phyloP scores from a whole-genome alignment of 2,113 vertebrate species.

The Neodon shergylaensis region DNA sequence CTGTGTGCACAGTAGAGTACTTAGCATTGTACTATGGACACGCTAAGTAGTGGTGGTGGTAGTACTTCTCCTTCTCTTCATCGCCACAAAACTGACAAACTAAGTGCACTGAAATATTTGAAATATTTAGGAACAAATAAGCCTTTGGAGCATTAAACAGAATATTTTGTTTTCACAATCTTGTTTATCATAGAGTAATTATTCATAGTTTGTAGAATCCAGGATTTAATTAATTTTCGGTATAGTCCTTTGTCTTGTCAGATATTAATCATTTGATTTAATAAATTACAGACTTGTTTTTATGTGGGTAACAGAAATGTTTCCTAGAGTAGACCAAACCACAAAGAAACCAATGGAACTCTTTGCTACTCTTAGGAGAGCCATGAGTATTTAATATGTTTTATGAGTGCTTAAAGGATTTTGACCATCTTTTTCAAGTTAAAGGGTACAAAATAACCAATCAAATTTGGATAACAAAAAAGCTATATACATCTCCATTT shows the following conservation, averaged over 20 bases:
- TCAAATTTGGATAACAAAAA: constrained; percentile 52
- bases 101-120: constrained; percentile 19
- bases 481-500: background rate
- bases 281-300: background rate
- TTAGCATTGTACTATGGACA: background rate
- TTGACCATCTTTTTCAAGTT: constrained; percentile 48
- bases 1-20: background rate
- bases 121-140: background rate
- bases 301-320: background rate
- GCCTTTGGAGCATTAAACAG: constrained; percentile 7
- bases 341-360: background rate
- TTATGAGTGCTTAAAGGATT: background rate
- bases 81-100: background rate
- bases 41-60: background rate
- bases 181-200: constrained; percentile 5
- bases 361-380: constrained; percentile 35
- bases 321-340: background rate
- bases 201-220: background rate
- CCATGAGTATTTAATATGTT: background rate
- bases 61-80: background rate
- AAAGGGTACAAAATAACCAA: background rate
- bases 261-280: constrained; percentile 27
- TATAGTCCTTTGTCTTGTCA: constrained; percentile 2
- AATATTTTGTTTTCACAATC: background rate
- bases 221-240: background rate